Conservation (phyloP, 2,797 vertebrate genomes). For the Danio aesculapii region DNA sequence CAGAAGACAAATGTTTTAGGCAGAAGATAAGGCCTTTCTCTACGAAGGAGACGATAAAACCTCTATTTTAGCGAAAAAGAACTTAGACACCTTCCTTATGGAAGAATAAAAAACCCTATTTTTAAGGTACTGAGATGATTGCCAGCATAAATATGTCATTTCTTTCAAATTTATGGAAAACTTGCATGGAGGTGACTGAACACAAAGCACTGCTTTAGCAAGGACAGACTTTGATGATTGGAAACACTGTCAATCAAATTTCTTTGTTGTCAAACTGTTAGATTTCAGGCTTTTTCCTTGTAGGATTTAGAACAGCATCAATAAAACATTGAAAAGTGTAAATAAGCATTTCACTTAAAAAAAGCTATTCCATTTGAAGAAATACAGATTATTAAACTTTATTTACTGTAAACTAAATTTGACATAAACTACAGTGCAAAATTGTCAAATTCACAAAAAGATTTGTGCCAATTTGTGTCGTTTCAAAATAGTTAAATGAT, state of each 20-base stretch:
- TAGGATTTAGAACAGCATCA: neutral
- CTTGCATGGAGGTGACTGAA: neutral
- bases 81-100: neutral
- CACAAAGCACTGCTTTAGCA: neutral
- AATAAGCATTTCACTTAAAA: neutral
- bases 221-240: conserved; percentile 1
- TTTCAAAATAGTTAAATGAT: neutral
- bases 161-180: neutral
- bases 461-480: neutral
- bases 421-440: too few relatives aligned
- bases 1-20: conserved; percentile 35
- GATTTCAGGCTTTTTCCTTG: neutral
- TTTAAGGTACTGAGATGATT: conserved; percentile 14
- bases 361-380: neutral
- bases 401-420: neutral
- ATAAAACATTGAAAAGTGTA: neutral
- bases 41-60: conserved; percentile 10
- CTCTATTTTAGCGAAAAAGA: conserved; percentile 9
- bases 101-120: neutral
- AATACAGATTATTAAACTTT: neutral
- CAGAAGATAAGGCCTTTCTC: conserved; percentile 34
- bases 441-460: too few relatives aligned
- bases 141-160: conserved; percentile 22
- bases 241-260: conserved; percentile 10
- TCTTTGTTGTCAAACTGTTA: neutral